Evolutionary conservation across 2,113 vertebrate genomes (phyloP).

Genomic region (Trachemys scripta): DNA sequence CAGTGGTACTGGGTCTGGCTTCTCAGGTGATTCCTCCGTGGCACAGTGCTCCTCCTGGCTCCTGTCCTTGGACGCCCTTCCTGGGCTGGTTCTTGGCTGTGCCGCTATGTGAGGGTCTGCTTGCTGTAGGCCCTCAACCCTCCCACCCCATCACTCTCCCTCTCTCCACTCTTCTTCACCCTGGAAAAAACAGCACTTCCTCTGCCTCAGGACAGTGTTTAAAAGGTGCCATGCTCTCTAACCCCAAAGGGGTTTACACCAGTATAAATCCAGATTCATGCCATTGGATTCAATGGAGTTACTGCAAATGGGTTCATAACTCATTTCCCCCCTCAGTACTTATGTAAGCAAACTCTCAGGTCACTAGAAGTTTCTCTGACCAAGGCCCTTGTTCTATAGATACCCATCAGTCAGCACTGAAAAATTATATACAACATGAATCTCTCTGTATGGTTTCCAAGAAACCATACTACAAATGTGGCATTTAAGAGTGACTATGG

Average conservation of each 20-base stretch:
- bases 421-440: slow-evolving; percentile 2
- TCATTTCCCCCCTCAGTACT: background rate
- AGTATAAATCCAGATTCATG: background rate
- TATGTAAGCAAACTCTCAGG: background rate
- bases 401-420: background rate
- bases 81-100: background rate
- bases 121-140: background rate
- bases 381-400: background rate
- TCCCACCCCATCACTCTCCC: background rate
- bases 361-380: background rate
- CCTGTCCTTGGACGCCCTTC: background rate
- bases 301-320: background rate
- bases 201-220: background rate
- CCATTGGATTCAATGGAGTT: background rate
- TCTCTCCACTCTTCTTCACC: background rate
- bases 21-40: background rate
- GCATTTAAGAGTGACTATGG: slow-evolving; percentile 74
- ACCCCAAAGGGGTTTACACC: background rate
- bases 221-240: background rate
- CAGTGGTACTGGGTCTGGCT: background rate
- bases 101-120: background rate
- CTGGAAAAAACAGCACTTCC: background rate
- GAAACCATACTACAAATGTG: slow-evolving; percentile 67
- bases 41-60: background rate
- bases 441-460: slow-evolving; percentile 47